These are phyloP conservation scores for Saccostrea echinata DNA, from an alignment of 1,140 invertebrate species.

Conservation along the genomic window DNA sequence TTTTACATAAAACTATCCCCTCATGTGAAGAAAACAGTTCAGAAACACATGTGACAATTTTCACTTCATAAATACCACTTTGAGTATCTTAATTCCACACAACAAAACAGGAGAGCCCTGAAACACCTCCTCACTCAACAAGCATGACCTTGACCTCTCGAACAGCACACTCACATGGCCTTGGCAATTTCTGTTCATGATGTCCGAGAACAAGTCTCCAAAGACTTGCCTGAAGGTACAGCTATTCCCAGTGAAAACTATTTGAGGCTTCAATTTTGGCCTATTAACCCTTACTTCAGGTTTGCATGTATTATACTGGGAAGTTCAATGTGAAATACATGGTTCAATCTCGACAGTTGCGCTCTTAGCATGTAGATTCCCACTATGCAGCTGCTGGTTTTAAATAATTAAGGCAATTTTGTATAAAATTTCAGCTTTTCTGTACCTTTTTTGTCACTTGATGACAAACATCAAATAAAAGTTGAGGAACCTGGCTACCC, in stretches of 20 bases:
- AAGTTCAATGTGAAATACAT: conserved; percentile 58
- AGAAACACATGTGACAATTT: no score
- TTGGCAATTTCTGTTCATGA: conserved; percentile 47
- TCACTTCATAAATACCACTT: no score
- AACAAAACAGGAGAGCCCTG: no score
- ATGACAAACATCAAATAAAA: conserved; percentile 65
- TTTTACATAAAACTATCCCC: no score
- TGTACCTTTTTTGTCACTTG: conserved; percentile 53
- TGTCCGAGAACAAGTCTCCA: not conserved
- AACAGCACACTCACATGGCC: no score
- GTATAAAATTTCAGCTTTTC: conserved; percentile 54
- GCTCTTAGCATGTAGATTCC: conserved; percentile 56
- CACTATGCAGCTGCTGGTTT: conserved; percentile 62
- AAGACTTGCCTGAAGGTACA: conserved; percentile 15
- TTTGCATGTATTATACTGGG: conserved; percentile 55
- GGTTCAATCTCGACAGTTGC: conserved; percentile 57
- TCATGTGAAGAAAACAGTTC: no score
- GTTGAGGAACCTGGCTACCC: conserved; percentile 62
- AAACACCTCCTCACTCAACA: no score
- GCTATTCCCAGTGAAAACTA: conserved; percentile 45
- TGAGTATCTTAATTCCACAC: no score
- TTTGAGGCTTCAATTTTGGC: conserved; percentile 34
- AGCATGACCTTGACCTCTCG: no score
- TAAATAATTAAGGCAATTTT: conserved; percentile 57
- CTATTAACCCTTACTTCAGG: conserved; percentile 23